These are phyloP conservation scores for Glandiceps talaboti DNA, from an alignment of 53 echinoderm and acorn worm genomes.

Conservation along the genomic window DNA sequence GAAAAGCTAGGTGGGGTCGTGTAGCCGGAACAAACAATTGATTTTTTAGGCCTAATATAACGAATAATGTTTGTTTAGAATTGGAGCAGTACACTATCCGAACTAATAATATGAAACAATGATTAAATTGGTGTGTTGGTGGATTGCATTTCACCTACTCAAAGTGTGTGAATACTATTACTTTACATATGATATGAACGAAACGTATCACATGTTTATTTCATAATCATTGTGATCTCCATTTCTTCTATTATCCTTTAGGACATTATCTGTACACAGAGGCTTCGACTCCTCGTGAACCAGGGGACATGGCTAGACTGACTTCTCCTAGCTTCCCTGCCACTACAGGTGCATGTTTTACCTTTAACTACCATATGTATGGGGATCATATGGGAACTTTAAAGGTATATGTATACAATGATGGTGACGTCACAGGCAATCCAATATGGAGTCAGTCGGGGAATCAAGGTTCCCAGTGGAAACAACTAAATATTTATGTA, in stretches of 20 bases:
- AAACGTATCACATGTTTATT: too few relatives aligned
- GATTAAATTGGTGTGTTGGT: too few relatives aligned
- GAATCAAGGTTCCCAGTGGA: constrained; percentile 30
- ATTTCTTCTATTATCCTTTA: background rate
- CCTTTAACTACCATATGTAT: constrained; percentile 82
- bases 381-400: constrained; percentile 33
- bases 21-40: too few relatives aligned
- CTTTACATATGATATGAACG: too few relatives aligned
- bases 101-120: too few relatives aligned
- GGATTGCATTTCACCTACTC: too few relatives aligned
- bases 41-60: too few relatives aligned
- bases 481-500: background rate
- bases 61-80: too few relatives aligned
- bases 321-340: constrained; percentile 24
- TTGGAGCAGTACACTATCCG: too few relatives aligned
- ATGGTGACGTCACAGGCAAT: constrained; percentile 5
- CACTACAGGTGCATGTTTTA: constrained; percentile 49
- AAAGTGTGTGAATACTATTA: too few relatives aligned
- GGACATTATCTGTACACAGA: constrained; percentile 44
- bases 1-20: too few relatives aligned
- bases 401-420: constrained; percentile 32
- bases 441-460: constrained; percentile 25
- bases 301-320: constrained; percentile 29
- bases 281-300: constrained; percentile 16
- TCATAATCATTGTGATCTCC: too few relatives aligned